These are phyloP conservation scores for Agapornis roseicollis DNA, from an alignment of 2,113 vertebrate genomes.

Conservation along the genomic window DNA sequence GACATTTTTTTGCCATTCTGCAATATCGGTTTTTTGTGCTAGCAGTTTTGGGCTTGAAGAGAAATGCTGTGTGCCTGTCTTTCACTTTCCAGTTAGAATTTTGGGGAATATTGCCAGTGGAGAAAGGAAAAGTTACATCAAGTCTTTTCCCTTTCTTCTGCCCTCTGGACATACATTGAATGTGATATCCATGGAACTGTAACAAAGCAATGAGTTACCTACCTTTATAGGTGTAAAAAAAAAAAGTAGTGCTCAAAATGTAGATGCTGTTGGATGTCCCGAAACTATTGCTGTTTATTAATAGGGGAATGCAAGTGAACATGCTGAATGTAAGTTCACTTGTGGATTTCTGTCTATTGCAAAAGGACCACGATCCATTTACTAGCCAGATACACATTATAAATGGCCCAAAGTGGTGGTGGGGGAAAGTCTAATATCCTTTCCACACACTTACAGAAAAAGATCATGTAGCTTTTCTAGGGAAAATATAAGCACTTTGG, in stretches of 20 bases:
- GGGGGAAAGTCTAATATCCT: neutral
- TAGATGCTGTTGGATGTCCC: neutral
- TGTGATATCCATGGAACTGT: neutral
- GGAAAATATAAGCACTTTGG: neutral
- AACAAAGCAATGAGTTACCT: neutral
- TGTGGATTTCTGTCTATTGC: neutral
- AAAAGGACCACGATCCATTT: neutral
- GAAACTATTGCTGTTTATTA: neutral
- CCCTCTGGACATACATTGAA: accelerated
- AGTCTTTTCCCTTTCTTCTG: neutral
- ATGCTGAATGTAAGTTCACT: neutral
- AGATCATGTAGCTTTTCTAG: neutral
- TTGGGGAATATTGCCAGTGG: neutral
- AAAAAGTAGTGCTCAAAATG: neutral
- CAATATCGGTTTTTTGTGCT: neutral
- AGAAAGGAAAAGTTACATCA: neutral
- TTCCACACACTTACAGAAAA: neutral
- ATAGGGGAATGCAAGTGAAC: neutral
- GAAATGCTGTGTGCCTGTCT: accelerated
- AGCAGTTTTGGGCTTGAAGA: neutral
- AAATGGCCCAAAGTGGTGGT: neutral
- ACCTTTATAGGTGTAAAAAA: neutral
- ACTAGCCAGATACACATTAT: neutral
- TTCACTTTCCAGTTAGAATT: neutral
- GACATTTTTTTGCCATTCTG: neutral